These are phyloP conservation scores for Cancer borealis DNA, from an alignment of 2,888 invertebrate genomes.

Conservation along the genomic window DNA sequence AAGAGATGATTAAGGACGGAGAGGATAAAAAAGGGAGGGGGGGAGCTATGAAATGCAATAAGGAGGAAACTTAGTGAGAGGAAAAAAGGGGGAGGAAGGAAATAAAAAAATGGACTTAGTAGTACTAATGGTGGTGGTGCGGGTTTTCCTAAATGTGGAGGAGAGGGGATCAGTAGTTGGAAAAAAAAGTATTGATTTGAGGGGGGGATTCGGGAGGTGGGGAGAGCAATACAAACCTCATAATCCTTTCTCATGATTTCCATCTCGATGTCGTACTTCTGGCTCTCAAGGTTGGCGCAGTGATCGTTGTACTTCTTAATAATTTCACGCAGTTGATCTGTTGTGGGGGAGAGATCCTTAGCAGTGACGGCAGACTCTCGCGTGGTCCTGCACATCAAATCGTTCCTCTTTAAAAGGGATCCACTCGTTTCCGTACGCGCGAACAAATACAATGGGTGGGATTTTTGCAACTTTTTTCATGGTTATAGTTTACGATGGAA, in stretches of 20 bases:
- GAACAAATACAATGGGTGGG: too few relatives aligned
- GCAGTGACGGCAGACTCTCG: not conserved
- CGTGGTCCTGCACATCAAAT: too few relatives aligned
- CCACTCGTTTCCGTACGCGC: too few relatives aligned
- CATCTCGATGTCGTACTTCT: constrained; percentile 99
- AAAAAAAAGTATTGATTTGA: not conserved
- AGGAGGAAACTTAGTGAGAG: constrained; percentile 26
- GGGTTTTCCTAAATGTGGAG: constrained; percentile 27
- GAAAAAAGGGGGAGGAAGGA: not conserved
- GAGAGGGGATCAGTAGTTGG: constrained; percentile 35
- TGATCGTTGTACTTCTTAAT: constrained; percentile 90
- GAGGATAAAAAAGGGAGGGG: not conserved
- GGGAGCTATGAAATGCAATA: not conserved
- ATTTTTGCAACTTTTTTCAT: too few relatives aligned
- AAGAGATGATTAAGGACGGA: not conserved
- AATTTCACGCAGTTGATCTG: constrained; percentile 80
- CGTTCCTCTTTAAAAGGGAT: too few relatives aligned
- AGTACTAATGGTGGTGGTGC: constrained; percentile 38
- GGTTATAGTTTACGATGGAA: too few relatives aligned
- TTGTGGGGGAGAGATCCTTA: constrained; percentile 56
- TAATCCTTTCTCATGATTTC: constrained; percentile 96
- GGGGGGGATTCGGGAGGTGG: constrained; percentile 10
- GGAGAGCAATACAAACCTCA: constrained; percentile 85
- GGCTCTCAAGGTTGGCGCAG: constrained; percentile 90
- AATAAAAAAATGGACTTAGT: not conserved